Evolutionary conservation across 1,140 invertebrate species (phyloP).

Genomic region (Platorchestia sp.): DNA sequence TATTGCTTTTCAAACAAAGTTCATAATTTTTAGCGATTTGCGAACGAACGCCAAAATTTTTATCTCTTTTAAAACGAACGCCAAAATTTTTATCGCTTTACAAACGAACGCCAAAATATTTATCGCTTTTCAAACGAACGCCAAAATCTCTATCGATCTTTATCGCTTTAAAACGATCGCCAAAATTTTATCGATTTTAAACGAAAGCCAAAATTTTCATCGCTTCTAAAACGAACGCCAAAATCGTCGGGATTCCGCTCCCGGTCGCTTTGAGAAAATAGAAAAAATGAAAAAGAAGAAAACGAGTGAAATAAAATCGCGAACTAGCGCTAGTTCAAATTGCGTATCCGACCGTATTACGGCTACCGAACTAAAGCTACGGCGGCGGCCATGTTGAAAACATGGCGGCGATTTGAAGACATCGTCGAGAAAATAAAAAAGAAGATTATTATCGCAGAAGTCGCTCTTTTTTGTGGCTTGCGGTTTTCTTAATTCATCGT

Average conservation of each 20-base stretch:
- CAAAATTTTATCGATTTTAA: not conserved
- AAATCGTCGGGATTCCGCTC: not conserved
- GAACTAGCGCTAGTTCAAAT: not conserved
- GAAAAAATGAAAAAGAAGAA: no score
- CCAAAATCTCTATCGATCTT: no score
- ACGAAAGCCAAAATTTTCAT: not conserved
- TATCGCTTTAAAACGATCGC: no score
- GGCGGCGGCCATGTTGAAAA: not conserved
- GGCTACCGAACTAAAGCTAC: not conserved
- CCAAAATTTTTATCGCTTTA: no score
- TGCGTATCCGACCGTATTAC: not conserved
- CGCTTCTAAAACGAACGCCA: not conserved
- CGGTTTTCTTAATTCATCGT: conserved; percentile 40
- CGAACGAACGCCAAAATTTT: no score
- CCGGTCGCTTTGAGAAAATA: not conserved
- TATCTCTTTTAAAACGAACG: no score
- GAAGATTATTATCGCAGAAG: not conserved
- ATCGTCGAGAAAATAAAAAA: not conserved
- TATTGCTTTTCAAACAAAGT: no score
- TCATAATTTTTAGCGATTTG: no score
- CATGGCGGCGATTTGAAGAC: not conserved
- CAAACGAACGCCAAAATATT: no score
- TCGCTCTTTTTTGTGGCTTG: not conserved
- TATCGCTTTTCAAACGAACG: no score
- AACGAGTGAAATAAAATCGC: no score